Conservation (phyloP, 2,113 vertebrate genomes). For the Columbina picui region DNA sequence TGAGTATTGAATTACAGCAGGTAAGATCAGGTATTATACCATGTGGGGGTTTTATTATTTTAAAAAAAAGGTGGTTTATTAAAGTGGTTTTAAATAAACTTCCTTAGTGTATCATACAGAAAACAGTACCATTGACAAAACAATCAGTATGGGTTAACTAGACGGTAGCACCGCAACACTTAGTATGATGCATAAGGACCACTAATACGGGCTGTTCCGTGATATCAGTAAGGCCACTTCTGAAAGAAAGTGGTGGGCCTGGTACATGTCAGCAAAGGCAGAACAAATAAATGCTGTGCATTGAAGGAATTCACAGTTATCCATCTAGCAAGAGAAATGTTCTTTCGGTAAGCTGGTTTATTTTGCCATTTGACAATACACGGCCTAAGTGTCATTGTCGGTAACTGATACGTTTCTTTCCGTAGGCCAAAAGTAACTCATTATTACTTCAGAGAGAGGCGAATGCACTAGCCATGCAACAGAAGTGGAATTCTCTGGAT, state of each 20-base stretch:
- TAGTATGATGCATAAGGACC: neutral
- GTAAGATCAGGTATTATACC: constrained; percentile 39
- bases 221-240: neutral
- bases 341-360: neutral
- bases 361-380: neutral
- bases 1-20: constrained; percentile 83
- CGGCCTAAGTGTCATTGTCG: neutral
- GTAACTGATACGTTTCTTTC: constrained; percentile 1
- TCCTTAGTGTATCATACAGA: neutral
- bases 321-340: neutral
- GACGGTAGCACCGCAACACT: fast-evolving
- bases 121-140: neutral
- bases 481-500: constrained; percentile 81
- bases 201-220: neutral
- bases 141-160: neutral
- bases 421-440: constrained; percentile 81
- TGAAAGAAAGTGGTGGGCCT: neutral
- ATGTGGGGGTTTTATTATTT: neutral
- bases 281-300: neutral
- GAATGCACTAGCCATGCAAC: constrained; percentile 80
- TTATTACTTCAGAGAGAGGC: constrained; percentile 82
- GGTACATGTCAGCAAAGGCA: neutral
- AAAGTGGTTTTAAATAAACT: neutral
- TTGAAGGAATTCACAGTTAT: neutral
- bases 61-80: neutral